Conservation (phyloP, 2,113 vertebrate genomes). For the Hippocampus mohnikei region DNA sequence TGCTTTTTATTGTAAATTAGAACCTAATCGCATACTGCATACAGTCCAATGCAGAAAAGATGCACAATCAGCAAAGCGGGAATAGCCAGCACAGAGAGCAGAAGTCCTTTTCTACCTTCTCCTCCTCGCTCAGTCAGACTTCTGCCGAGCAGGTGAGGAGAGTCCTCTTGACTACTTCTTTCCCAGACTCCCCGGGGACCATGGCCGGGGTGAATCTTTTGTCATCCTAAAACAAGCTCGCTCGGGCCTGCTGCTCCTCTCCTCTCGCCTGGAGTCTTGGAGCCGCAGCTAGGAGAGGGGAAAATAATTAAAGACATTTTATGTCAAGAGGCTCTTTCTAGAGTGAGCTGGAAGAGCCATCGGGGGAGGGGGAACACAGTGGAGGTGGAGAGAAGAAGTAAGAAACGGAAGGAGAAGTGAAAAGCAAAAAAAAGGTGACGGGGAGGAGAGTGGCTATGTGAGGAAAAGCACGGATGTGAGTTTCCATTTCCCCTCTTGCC, state of each 20-base stretch:
- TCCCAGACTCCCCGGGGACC: conserved; percentile 61
- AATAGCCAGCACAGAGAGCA: conserved; percentile 52
- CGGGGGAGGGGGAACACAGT: conserved; percentile 38
- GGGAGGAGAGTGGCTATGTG: conserved; percentile 58
- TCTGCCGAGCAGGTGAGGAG: conserved; percentile 66
- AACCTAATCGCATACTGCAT: conserved; percentile 26
- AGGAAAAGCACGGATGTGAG: conserved; percentile 59
- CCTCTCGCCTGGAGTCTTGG: conserved; percentile 60
- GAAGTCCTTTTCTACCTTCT: conserved; percentile 33
- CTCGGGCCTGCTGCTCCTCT: conserved; percentile 65
- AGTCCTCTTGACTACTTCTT: conserved; percentile 71
- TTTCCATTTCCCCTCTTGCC: conserved; percentile 53
- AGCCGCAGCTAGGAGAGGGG: conserved; percentile 50
- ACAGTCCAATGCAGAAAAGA: conserved; percentile 35
- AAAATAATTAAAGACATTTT: conserved; percentile 92
- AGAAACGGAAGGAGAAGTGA: conserved; percentile 39
- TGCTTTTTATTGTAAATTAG: conserved; percentile 2
- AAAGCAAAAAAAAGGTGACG: conserved; percentile 32
- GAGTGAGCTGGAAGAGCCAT: conserved; percentile 55
- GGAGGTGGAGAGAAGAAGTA: conserved; percentile 29
- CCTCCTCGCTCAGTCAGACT: conserved; percentile 48
- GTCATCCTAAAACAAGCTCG: conserved; percentile 70
- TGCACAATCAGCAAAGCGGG: neutral
- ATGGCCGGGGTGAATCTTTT: conserved; percentile 66
- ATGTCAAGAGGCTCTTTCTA: conserved; percentile 80